Base-by-base conservation (phyloP, 1,140 invertebrate species). In the Drosophila pruinosa region DNA sequence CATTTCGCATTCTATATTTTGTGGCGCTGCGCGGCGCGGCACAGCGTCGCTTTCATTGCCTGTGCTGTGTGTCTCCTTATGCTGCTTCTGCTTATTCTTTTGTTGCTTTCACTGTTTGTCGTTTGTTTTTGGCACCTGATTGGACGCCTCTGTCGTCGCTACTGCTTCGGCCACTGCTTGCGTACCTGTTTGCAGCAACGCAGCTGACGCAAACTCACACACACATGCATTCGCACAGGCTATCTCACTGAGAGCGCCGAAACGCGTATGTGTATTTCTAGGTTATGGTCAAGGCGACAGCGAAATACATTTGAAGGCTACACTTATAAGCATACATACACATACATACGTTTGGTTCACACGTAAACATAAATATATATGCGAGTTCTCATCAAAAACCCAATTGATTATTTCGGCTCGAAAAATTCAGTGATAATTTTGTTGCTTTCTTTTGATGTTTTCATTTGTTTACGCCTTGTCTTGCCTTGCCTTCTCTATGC, bases 221-320 rank as follows among this genome's bases (percentile, higher is more conserved):
- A 65, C 17, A 21, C 10, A 43, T 8, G 19, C 52, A 56, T 14
- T 43, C 24, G 48, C 10, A 63, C 47, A 57, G 48, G 50, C 61
- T 73, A 73, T 74, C 58, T 70, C 62, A 43, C 56, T 53, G 47
- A 69, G 70, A 78, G 62, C 36, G 36, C 38, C 39, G 26, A 38
- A 61, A 57, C 36, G 52, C 19, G 41, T 71, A 64, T 28, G 15
- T 31, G 39, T 69, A 88, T 81, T 86, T 86, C 81, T 86, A 78
- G 81, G 81, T 86, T 81, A 86, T 86, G 81, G 81, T 86, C 81
- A 86, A 86, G 81, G 81, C 81, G 72, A 75, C 65, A 64, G 72
- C 78, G 53, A 48, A 48, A 80, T 68, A 79, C 56, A 83, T 72
- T 85, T 85, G 79, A 83, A 83, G 80, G 80, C 79, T 83, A 85